Percentiles rank a stretch among this genome's conserved stretches.
Conservation (phyloP, 2,113 vertebrate species). For the Dasyprocta punctata region DNA sequence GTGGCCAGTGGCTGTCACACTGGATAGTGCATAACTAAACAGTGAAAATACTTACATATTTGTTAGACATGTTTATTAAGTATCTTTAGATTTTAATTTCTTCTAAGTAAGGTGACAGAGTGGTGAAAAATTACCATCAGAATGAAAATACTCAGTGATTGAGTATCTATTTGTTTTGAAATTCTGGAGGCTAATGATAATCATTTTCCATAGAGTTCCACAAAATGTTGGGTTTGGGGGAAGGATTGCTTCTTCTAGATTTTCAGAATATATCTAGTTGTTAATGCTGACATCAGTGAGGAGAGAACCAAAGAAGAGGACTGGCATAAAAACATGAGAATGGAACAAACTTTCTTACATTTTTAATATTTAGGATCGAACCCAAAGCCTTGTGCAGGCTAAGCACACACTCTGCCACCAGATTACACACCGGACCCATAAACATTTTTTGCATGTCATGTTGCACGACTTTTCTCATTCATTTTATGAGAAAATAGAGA, state of each 20-base stretch:
- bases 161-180: not conserved
- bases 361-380: not conserved
- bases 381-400: not conserved
- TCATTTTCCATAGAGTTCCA: not conserved
- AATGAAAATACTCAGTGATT: not conserved
- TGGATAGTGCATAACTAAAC: not conserved
- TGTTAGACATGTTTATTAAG: not conserved
- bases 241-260: not conserved
- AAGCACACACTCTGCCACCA: not conserved
- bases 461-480: not conserved
- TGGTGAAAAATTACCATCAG: not conserved
- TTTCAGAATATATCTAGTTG: not conserved
- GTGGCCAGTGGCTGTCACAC: not conserved
- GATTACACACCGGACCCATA: not conserved
- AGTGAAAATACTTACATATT: not conserved
- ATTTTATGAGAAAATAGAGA: slow-evolving; percentile 44
- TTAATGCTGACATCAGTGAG: not conserved
- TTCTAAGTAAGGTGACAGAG: not conserved
- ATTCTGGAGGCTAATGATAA: not conserved
- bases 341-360: not conserved
- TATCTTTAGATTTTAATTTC: not conserved
- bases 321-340: not conserved
- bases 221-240: accelerated
- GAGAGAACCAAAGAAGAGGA: not conserved
- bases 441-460: not conserved